phyloP scores from a whole-genome alignment of 64 coral and sea anemone genomes.

The Montipora sp. region DNA sequence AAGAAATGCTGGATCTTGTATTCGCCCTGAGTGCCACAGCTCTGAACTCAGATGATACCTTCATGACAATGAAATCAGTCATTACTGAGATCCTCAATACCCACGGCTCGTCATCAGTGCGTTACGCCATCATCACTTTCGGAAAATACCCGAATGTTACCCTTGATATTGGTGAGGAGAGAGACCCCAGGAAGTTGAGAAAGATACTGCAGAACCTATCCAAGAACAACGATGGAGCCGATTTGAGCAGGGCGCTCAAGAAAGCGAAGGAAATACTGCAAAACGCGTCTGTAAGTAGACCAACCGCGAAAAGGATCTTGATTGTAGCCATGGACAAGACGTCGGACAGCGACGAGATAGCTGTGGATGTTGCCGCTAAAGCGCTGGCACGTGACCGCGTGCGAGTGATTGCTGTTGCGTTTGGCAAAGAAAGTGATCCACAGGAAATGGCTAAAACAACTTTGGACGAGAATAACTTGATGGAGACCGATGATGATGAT shows the following conservation, averaged over 20 bases:
- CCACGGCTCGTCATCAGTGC: conserved; percentile 17
- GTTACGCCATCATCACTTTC: conserved; percentile 46
- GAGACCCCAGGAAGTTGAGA: background rate
- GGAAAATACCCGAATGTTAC: conserved; percentile 32
- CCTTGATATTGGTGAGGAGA: conserved; percentile 29
- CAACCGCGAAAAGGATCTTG: conserved; percentile 35
- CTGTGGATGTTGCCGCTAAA: conserved; percentile 7
- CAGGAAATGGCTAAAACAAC: conserved; percentile 41
- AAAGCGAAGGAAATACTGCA: conserved; percentile 49
- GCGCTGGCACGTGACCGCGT: conserved; percentile 19
- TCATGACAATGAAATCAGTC: conserved; percentile 44
- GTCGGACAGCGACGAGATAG: conserved; percentile 33
- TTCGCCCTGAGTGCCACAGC: conserved; percentile 59
- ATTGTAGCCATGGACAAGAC: conserved; percentile 62
- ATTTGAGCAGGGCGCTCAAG: conserved; percentile 29
- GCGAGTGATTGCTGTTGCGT: conserved; percentile 46
- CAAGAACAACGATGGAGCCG: conserved; percentile 21
- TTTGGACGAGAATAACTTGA: conserved; percentile 45
- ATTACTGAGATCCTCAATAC: conserved; percentile 25
- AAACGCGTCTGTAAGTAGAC: background rate
- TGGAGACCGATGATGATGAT: background rate
- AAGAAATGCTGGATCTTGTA: conserved; percentile 22
- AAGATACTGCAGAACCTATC: background rate
- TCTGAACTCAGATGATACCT: conserved; percentile 43
- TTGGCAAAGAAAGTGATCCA: conserved; percentile 49